These are phyloP conservation scores for Urosaurus nigricauda DNA, from an alignment of 2,797 vertebrate species.

Conservation along the genomic window DNA sequence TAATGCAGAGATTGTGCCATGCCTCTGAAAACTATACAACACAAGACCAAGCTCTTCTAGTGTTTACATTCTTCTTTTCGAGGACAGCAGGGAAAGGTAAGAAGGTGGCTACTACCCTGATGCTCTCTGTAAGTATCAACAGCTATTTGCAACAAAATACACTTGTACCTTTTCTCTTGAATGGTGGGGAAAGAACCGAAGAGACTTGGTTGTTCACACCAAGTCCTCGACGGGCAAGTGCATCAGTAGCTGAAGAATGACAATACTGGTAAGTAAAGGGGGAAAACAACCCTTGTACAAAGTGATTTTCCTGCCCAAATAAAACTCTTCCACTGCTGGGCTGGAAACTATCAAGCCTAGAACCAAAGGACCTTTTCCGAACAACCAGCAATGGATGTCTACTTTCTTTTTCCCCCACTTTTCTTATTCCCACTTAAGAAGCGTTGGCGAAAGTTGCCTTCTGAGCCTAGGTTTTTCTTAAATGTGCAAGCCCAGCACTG, in stretches of 20 bases:
- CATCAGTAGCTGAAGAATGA: slow-evolving; percentile 2
- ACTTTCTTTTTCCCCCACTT: too few species aligned
- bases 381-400: background rate
- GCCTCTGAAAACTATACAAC: background rate
- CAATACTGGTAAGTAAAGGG: background rate
- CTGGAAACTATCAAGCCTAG: background rate
- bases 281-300: background rate
- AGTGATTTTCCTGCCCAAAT: background rate
- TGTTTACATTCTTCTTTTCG: background rate
- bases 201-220: background rate
- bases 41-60: background rate
- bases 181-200: background rate
- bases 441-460: slow-evolving; percentile 1
- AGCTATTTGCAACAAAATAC: too few species aligned
- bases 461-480: rapidly evolving
- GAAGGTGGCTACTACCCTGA: too few species aligned
- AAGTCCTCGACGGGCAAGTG: background rate
- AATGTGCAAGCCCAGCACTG: slow-evolving; percentile 31
- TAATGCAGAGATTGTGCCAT: background rate
- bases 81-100: background rate
- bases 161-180: background rate
- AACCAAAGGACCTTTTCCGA: background rate
- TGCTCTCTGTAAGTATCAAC: background rate
- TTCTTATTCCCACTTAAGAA: background rate
- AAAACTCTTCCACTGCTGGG: background rate